Evolutionary conservation across 2,888 invertebrate species (phyloP).

Genomic region (Chrysolina oricalcia): DNA sequence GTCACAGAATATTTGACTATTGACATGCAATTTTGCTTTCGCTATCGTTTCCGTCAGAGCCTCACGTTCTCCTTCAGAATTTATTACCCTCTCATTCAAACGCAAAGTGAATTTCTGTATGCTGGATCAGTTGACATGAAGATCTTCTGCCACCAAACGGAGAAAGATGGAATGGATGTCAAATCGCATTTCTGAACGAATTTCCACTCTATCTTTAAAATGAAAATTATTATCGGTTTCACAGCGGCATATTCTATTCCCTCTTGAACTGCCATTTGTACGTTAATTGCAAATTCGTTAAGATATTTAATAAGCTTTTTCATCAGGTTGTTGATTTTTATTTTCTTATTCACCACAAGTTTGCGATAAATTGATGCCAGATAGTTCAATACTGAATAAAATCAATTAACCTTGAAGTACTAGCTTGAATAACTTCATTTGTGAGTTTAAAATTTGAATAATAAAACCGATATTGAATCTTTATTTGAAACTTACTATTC

Average conservation of each 20-base stretch:
- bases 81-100: constrained; percentile 31
- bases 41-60: constrained; percentile 5
- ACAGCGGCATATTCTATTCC: not conserved
- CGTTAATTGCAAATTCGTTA: not conserved
- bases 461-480: no score
- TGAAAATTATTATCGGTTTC: not conserved
- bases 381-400: no score
- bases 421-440: no score
- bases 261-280: not conserved
- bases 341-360: not conserved
- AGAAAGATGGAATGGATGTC: not conserved
- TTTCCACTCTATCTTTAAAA: not conserved
- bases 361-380: no score
- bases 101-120: constrained; percentile 28
- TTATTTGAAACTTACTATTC: no score
- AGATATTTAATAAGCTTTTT: not conserved
- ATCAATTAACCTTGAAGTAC: no score
- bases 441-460: no score
- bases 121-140: constrained; percentile 17
- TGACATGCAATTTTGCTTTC: constrained; percentile 2
- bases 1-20: constrained; percentile 23
- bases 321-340: not conserved
- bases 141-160: constrained; percentile 14
- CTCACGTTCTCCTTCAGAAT: constrained; percentile 20
- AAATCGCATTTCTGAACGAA: constrained; percentile 2